Percentiles rank a stretch among this genome's conserved stretches.
phyloP scores from a whole-genome alignment of 2,113 vertebrate genomes.

The Brachionichthys hirsutus region DNA sequence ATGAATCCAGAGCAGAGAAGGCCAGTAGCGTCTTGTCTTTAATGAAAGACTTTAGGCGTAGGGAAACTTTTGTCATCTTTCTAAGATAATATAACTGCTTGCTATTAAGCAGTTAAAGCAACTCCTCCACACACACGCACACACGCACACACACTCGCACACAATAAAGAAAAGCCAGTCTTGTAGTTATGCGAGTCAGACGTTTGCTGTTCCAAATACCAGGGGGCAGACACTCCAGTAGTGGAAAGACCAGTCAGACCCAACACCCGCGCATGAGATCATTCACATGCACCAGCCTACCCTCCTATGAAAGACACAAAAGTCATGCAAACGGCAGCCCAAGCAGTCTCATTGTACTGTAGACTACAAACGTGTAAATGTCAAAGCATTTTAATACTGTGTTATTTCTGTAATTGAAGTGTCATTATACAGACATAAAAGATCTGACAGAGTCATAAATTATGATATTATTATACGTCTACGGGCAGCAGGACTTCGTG shows the following conservation, averaged over 20 bases:
- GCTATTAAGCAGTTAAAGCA: slow-evolving; percentile 46
- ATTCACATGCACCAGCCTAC: slow-evolving; percentile 24
- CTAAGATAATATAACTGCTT: slow-evolving; percentile 56
- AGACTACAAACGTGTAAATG: slow-evolving; percentile 30
- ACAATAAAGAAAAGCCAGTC: slow-evolving; percentile 32
- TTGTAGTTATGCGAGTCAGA: slow-evolving; percentile 46
- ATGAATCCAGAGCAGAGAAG: slow-evolving; percentile 18
- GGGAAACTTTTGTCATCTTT: slow-evolving; percentile 34
- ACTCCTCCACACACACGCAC: slow-evolving; percentile 6
- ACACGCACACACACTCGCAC: slow-evolving; percentile 8
- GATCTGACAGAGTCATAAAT: slow-evolving; percentile 37
- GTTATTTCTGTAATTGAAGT: slow-evolving; percentile 52
- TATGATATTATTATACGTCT: slow-evolving; percentile 22
- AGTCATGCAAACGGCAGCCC: slow-evolving; percentile 2
- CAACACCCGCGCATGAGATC: slow-evolving; percentile 41
- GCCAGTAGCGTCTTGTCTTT: slow-evolving; percentile 31
- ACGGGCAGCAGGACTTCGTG: slow-evolving; percentile 10
- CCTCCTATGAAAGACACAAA: slow-evolving; percentile 23
- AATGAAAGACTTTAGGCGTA: slow-evolving; percentile 37
- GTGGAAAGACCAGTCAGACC: slow-evolving; percentile 63
- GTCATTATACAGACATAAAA: slow-evolving; percentile 46
- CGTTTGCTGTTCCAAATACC: slow-evolving; percentile 41
- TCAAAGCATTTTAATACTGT: slow-evolving; percentile 25
- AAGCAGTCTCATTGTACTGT: background rate
- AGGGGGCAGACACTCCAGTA: slow-evolving; percentile 46